A percentile compares a stretch with the other conserved stretches of the same genome.
Conservation (phyloP, 2,113 vertebrate genomes). For the Xerus inauris region DNA sequence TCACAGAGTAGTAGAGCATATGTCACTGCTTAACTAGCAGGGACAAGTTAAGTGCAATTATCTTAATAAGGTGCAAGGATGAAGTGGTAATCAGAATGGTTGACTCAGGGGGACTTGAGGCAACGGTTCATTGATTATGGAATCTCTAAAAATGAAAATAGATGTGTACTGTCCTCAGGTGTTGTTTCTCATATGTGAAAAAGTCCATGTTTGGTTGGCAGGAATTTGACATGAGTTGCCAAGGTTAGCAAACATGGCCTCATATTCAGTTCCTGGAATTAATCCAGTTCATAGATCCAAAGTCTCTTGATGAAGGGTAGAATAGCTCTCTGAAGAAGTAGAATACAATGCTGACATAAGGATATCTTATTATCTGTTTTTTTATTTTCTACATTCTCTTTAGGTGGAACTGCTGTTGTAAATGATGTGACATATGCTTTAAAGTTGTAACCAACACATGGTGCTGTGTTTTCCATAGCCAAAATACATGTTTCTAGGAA, state of each 20-base stretch:
- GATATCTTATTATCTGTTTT: neutral
- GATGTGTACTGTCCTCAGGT: neutral
- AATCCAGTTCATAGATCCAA: neutral
- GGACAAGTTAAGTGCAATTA: neutral
- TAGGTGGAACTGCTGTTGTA: neutral
- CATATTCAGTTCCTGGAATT: neutral
- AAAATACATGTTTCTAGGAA: neutral
- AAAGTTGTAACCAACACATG: neutral
- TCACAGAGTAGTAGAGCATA: neutral
- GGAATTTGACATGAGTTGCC: neutral
- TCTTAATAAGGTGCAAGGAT: neutral
- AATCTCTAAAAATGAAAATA: neutral
- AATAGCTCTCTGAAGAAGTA: neutral
- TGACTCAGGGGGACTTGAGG: neutral
- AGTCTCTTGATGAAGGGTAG: neutral
- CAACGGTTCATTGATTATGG: neutral
- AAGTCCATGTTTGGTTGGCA: neutral
- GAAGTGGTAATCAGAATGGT: neutral
- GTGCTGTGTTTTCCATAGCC: neutral
- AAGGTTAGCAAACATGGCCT: neutral
- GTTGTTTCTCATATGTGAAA: neutral
- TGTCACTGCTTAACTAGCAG: conserved; percentile 1
- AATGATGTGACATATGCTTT: neutral
- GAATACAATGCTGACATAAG: neutral
- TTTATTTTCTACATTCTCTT: neutral